These are phyloP conservation scores for Paramuricea clavata DNA, from an alignment of 92 coral and sea anemone genomes.

Conservation along the genomic window DNA sequence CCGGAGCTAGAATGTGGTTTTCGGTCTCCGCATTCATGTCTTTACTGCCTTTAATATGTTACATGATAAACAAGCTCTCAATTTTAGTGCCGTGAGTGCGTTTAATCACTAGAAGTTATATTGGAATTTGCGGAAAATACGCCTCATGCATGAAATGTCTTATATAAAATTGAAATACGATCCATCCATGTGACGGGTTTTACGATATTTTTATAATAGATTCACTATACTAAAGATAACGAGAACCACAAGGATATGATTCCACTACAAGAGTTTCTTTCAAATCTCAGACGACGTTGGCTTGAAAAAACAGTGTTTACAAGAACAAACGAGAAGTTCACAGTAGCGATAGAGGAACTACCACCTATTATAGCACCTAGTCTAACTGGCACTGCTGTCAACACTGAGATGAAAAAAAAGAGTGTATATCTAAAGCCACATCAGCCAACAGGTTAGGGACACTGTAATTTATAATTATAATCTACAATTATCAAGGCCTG, in stretches of 20 bases:
- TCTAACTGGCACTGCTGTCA: slow-evolving; percentile 25
- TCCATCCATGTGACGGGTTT: not conserved
- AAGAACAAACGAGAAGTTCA: slow-evolving; percentile 25
- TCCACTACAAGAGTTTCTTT: slow-evolving; percentile 17
- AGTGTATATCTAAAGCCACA: slow-evolving; percentile 54
- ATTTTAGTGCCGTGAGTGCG: no score
- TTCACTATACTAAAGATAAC: slow-evolving; percentile 32
- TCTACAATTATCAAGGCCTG: no score
- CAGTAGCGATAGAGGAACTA: slow-evolving; percentile 34
- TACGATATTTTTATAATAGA: not conserved
- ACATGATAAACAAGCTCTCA: no score
- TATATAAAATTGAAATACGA: no score
- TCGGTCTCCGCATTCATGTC: no score
- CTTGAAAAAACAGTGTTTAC: slow-evolving; percentile 55
- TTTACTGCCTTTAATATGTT: no score
- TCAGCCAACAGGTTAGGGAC: slow-evolving; percentile 35
- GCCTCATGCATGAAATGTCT: no score
- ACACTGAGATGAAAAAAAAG: slow-evolving; percentile 50
- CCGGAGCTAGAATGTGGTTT: no score
- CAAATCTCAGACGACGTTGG: slow-evolving; percentile 45
- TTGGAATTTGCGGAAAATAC: no score
- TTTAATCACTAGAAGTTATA: no score
- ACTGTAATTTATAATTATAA: not conserved
- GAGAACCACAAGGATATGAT: slow-evolving; percentile 44
- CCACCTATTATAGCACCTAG: slow-evolving; percentile 62